phyloP scores from a whole-genome alignment of 92 coral and sea anemone species.

The Desmophyllum pertusum region DNA sequence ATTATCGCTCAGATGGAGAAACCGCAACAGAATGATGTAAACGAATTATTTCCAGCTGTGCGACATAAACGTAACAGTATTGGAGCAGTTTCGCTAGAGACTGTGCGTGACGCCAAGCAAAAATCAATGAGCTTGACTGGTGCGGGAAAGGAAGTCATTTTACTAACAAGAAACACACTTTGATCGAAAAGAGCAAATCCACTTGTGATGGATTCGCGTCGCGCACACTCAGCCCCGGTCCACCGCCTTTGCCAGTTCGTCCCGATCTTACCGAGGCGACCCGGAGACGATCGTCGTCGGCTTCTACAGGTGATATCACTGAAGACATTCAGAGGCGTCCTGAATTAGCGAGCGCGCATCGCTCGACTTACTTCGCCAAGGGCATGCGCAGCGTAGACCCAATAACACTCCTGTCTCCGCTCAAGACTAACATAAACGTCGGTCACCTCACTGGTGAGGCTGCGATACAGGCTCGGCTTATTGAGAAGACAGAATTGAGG shows the following conservation, averaged over 20 bases:
- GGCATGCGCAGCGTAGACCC: slow-evolving; percentile 51
- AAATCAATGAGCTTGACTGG: neutral
- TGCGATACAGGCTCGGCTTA: slow-evolving; percentile 45
- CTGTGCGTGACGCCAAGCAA: neutral
- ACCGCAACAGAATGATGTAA: slow-evolving; percentile 52
- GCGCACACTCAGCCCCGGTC: slow-evolving; percentile 19
- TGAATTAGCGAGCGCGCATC: slow-evolving; percentile 34
- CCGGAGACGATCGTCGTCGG: slow-evolving; percentile 45
- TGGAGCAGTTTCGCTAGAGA: slow-evolving; percentile 33
- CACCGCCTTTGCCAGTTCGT: slow-evolving; percentile 68
- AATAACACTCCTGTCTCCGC: neutral
- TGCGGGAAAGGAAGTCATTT: slow-evolving; percentile 9
- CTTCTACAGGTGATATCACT: slow-evolving; percentile 58
- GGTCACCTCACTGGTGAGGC: slow-evolving; percentile 41
- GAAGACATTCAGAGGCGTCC: slow-evolving; percentile 57
- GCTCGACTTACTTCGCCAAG: slow-evolving; percentile 57
- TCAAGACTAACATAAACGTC: slow-evolving; percentile 4
- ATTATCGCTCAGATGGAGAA: slow-evolving; percentile 66
- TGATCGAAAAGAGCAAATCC: slow-evolving; percentile 33
- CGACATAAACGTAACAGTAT: slow-evolving; percentile 58
- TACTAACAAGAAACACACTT: slow-evolving; percentile 22
- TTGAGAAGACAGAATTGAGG: slow-evolving; percentile 39
- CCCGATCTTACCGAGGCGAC: slow-evolving; percentile 26
- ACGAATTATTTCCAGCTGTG: slow-evolving; percentile 48
- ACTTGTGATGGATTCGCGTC: slow-evolving; percentile 12